A percentile compares a stretch with the other conserved stretches of the same genome.
Evolutionary conservation across 1,140 invertebrate genomes (phyloP).

Genomic region (Trissolcus basalis): DNA sequence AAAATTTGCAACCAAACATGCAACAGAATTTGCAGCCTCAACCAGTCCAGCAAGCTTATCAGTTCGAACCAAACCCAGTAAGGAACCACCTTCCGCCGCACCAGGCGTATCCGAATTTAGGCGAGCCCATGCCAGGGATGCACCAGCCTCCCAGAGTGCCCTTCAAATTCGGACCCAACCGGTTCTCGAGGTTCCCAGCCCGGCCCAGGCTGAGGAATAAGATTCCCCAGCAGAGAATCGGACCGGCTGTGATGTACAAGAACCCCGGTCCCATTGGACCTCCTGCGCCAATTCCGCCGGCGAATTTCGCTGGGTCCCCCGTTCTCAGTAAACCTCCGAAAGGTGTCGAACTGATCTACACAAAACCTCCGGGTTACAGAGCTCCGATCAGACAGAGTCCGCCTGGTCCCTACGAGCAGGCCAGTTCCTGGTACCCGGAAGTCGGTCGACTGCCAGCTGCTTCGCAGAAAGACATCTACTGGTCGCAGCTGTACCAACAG

Average conservation of each 20-base stretch:
- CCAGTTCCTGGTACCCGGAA: constrained; percentile 61
- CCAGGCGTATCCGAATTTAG: constrained; percentile 11
- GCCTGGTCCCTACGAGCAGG: constrained; percentile 60
- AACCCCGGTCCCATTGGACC: constrained; percentile 24
- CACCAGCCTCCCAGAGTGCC: constrained; percentile 14
- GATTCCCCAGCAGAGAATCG: constrained; percentile 42
- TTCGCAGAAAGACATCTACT: constrained; percentile 63
- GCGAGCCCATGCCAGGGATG: constrained; percentile 2
- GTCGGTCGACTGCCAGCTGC: constrained; percentile 43
- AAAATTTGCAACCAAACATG: constrained; percentile 4
- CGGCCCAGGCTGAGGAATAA: constrained; percentile 34
- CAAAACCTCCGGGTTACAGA: constrained; percentile 64
- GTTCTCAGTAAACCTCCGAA: constrained; percentile 6
- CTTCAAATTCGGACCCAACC: constrained; percentile 17
- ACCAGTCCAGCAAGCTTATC: too few relatives aligned
- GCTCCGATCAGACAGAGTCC: constrained; percentile 44
- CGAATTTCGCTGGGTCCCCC: constrained; percentile 24
- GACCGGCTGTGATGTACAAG: constrained; percentile 53
- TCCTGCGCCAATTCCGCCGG: too few relatives aligned
- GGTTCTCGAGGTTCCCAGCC: constrained; percentile 25
- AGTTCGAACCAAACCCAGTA: too few relatives aligned
- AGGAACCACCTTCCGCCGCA: constrained; percentile 8
- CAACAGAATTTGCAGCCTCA: too few relatives aligned
- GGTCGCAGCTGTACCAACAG: constrained; percentile 70
- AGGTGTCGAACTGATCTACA: constrained; percentile 67